Conservation (phyloP, 2,888 invertebrate genomes). For the Pterobdella sp. region DNA sequence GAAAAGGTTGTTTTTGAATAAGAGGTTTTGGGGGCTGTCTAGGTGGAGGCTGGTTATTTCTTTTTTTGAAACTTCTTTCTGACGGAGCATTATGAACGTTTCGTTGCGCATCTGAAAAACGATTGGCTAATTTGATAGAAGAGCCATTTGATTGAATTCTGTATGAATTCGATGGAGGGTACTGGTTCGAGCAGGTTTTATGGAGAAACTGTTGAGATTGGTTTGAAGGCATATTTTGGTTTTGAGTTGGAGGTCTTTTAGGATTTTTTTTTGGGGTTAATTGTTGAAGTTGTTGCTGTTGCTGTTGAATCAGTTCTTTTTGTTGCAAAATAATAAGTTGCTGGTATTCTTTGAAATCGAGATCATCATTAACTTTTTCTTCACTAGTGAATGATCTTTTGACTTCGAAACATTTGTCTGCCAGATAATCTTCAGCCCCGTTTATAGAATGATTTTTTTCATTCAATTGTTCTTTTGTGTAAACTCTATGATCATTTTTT, state of each 20-base stretch:
- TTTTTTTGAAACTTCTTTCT: background rate
- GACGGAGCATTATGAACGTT: background rate
- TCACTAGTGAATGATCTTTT: background rate
- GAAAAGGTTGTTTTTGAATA: background rate
- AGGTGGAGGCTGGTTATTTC: background rate
- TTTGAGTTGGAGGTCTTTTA: background rate
- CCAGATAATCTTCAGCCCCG: background rate
- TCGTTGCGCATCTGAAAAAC: background rate
- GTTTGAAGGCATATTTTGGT: background rate
- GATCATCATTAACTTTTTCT: background rate
- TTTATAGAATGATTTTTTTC: background rate
- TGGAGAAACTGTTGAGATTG: background rate
- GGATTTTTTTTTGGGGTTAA: background rate
- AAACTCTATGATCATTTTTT: background rate
- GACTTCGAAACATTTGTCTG: background rate
- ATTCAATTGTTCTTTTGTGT: background rate
- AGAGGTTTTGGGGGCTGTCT: background rate
- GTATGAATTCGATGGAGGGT: background rate
- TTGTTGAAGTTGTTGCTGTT: slow-evolving; percentile 6
- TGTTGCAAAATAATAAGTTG: background rate
- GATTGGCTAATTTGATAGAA: background rate
- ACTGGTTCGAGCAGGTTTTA: too few species aligned
- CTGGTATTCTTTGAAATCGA: background rate
- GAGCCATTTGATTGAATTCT: background rate
- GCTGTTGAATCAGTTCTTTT: slow-evolving; percentile 1